Percentiles rank a stretch among this genome's conserved stretches.
phyloP scores from a whole-genome alignment of 2,888 invertebrate species.

The Therioaphis trifolii region DNA sequence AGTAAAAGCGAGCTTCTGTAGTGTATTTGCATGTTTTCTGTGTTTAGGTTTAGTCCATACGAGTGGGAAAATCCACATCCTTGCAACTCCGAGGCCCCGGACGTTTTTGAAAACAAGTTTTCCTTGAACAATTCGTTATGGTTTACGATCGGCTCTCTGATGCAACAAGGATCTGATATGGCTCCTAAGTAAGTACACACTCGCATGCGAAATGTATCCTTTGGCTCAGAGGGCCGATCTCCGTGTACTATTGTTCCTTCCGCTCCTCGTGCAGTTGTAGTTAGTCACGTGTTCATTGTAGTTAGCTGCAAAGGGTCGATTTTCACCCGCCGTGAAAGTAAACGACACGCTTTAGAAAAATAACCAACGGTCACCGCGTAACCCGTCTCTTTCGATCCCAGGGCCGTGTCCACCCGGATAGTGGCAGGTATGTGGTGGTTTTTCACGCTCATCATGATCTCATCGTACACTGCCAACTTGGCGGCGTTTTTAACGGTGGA shows the following conservation, averaged over 20 bases:
- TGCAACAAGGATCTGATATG: slow-evolving; percentile 93
- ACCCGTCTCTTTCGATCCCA: slow-evolving; percentile 68
- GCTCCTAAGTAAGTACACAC: slow-evolving; percentile 84
- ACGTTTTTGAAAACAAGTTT: slow-evolving; percentile 90
- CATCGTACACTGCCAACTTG: slow-evolving; percentile 94
- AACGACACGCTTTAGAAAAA: not conserved
- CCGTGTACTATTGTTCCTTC: not conserved
- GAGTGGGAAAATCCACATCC: slow-evolving; percentile 92
- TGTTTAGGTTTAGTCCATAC: slow-evolving; percentile 86
- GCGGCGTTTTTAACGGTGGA: slow-evolving; percentile 94
- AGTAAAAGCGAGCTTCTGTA: slow-evolving; percentile 15
- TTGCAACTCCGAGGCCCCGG: slow-evolving; percentile 82
- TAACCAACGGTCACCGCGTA: no score
- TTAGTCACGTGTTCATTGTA: not conserved
- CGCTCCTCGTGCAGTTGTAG: not conserved
- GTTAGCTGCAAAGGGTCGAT: not conserved
- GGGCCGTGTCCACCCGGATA: slow-evolving; percentile 88
- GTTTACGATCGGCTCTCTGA: slow-evolving; percentile 93
- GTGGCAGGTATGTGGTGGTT: slow-evolving; percentile 96
- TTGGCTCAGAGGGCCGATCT: slow-evolving; percentile 57
- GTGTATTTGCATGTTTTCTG: slow-evolving; percentile 36
- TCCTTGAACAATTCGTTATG: slow-evolving; percentile 91
- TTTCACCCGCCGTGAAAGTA: not conserved
- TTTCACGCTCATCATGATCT: slow-evolving; percentile 94
- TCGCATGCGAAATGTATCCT: not conserved